Evolutionary conservation across 2,888 invertebrate genomes (phyloP).

Genomic region (Sialis fuliginosa): DNA sequence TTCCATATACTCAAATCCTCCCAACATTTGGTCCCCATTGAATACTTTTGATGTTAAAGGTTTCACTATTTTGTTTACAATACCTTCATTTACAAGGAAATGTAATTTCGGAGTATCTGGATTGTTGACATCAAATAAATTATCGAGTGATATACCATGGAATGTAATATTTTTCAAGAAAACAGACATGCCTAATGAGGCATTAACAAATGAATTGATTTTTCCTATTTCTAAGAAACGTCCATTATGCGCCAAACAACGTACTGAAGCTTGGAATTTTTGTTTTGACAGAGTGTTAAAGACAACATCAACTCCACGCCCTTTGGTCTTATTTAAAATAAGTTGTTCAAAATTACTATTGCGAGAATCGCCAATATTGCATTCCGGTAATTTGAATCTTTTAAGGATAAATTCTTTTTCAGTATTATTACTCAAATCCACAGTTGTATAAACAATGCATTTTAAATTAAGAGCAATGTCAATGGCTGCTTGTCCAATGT

Average conservation of each 20-base stretch:
- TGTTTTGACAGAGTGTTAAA: conserved; percentile 43
- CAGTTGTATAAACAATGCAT: conserved; percentile 42
- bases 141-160: conserved; percentile 41
- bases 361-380: neutral
- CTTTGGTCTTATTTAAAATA: conserved; percentile 31
- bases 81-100: conserved; percentile 26
- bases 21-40: conserved; percentile 29
- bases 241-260: conserved; percentile 22
- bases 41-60: conserved; percentile 36
- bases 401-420: neutral
- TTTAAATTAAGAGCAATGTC: conserved; percentile 36
- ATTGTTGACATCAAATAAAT: conserved; percentile 30
- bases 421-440: conserved; percentile 19
- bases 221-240: conserved; percentile 47
- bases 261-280: conserved; percentile 26
- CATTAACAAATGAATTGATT: conserved; percentile 36
- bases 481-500: conserved; percentile 65
- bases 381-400: neutral
- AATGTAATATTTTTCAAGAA: conserved; percentile 40
- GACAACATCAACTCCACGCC: conserved; percentile 39
- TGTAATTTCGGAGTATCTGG: conserved; percentile 26
- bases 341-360: conserved; percentile 17
- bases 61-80: conserved; percentile 31
- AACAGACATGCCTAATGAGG: conserved; percentile 29
- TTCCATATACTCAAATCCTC: conserved; percentile 29